phyloP scores from a whole-genome alignment of 2,797 vertebrate genomes.

The Catamblyrhynchus diadema region DNA sequence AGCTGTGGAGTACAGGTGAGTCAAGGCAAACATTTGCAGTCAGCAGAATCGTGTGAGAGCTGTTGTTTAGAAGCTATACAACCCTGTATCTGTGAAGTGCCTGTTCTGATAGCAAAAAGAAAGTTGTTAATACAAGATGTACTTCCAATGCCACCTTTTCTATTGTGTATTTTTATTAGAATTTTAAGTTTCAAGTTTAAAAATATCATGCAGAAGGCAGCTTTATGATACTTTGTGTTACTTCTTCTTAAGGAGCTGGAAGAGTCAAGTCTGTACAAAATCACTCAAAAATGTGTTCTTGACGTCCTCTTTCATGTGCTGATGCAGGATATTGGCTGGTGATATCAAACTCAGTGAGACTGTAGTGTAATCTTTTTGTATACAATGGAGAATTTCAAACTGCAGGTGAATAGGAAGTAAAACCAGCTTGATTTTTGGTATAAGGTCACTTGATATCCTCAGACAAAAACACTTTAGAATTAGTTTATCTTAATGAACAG shows the following conservation, averaged over 20 bases:
- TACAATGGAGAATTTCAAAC: neutral
- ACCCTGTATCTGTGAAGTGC: neutral
- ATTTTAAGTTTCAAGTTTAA: neutral
- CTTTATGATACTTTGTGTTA: neutral
- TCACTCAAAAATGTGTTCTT: neutral
- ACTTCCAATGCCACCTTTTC: neutral
- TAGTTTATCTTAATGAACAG: neutral
- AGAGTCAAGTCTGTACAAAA: neutral
- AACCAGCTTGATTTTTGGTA: neutral
- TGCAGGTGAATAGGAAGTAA: neutral
- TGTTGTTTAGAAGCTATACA: neutral
- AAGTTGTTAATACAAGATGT: neutral
- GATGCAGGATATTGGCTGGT: neutral
- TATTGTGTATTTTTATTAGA: neutral
- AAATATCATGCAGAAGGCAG: neutral
- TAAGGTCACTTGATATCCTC: neutral
- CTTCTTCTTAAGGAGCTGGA: neutral
- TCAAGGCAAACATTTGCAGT: neutral
- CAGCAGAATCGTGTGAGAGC: neutral
- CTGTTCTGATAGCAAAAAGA: neutral
- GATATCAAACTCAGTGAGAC: neutral
- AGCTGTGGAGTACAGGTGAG: neutral
- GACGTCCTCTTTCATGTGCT: neutral
- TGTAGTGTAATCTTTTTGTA: neutral
- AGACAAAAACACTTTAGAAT: neutral